These are phyloP conservation scores for Palythoa caribaeorum DNA, from an alignment of 92 coral and sea anemone genomes.

Conservation along the genomic window DNA sequence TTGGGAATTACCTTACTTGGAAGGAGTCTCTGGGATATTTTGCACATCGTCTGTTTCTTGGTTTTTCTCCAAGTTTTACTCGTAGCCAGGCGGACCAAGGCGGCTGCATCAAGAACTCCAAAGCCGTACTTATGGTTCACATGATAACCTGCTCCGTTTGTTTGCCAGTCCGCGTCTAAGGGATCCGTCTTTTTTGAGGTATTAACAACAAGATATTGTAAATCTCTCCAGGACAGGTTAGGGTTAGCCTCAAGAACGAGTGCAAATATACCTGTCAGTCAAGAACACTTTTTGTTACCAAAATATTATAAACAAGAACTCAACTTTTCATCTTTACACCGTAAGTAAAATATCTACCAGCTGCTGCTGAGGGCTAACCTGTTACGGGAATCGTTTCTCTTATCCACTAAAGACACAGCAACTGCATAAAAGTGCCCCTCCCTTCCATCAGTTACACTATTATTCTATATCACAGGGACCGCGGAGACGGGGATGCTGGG, in stretches of 20 bases:
- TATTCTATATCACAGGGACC: no score
- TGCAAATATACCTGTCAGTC: slow-evolving; percentile 90
- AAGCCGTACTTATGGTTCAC: slow-evolving; percentile 97
- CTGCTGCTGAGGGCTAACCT: neutral
- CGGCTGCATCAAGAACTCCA: slow-evolving; percentile 91
- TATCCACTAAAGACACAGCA: no score
- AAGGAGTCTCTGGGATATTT: slow-evolving; percentile 51
- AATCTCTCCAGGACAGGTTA: slow-evolving; percentile 92
- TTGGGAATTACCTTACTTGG: slow-evolving; percentile 64
- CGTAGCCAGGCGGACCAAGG: slow-evolving; percentile 79
- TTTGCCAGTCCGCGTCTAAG: slow-evolving; percentile 81
- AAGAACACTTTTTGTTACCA: neutral
- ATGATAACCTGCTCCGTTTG: slow-evolving; percentile 89
- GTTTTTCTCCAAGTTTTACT: slow-evolving; percentile 80
- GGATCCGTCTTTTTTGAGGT: slow-evolving; percentile 91
- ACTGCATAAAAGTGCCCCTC: no score
- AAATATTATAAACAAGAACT: neutral
- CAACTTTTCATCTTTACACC: no score
- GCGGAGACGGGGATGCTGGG: no score
- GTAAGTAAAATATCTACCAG: neutral
- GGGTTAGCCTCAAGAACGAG: slow-evolving; percentile 96
- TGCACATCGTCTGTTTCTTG: slow-evolving; percentile 82
- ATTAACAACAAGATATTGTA: slow-evolving; percentile 90
- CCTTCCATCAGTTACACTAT: no score
- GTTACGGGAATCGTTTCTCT: neutral